These are phyloP conservation scores for Lepidurus apus DNA, from an alignment of 1,140 invertebrate genomes.

Conservation along the genomic window DNA sequence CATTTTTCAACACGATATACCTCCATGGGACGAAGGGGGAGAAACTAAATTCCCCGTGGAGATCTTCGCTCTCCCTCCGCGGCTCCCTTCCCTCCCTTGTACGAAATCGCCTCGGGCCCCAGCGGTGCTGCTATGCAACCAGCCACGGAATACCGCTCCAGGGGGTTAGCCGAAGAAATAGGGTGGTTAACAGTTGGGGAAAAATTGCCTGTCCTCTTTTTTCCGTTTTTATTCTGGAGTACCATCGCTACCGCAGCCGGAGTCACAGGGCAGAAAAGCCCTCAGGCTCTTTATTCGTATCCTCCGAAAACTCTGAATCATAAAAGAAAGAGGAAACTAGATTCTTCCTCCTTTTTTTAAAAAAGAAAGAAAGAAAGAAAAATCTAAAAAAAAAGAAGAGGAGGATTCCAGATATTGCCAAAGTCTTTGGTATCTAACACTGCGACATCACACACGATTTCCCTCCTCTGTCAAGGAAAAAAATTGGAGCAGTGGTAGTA, in stretches of 20 bases:
- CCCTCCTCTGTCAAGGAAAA: neutral
- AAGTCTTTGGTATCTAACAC: neutral
- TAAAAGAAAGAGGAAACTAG: neutral
- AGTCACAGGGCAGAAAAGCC: neutral
- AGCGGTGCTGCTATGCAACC: slow-evolving; percentile 11
- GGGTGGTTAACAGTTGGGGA: slow-evolving; percentile 10
- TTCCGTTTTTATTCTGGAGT: neutral
- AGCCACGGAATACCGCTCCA: slow-evolving; percentile 17
- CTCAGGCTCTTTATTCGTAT: neutral
- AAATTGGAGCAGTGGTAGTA: neutral
- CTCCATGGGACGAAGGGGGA: no score
- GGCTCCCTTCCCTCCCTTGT: neutral
- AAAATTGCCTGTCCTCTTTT: neutral
- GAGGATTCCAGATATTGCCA: neutral
- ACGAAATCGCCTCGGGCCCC: neutral
- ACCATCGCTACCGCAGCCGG: neutral
- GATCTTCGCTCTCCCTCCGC: no score
- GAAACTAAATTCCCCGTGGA: no score
- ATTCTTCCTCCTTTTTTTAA: neutral
- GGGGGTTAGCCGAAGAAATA: slow-evolving; percentile 13
- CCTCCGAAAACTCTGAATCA: slow-evolving; percentile 8
- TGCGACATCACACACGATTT: slow-evolving; percentile 19
- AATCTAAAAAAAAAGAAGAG: neutral
- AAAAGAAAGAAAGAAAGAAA: neutral
- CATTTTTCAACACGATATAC: no score